Evolutionary conservation across 2,888 invertebrate species (phyloP), one percentile per base, ranked within the genome.

Genomic region (Synergus laeviventris): DNA sequence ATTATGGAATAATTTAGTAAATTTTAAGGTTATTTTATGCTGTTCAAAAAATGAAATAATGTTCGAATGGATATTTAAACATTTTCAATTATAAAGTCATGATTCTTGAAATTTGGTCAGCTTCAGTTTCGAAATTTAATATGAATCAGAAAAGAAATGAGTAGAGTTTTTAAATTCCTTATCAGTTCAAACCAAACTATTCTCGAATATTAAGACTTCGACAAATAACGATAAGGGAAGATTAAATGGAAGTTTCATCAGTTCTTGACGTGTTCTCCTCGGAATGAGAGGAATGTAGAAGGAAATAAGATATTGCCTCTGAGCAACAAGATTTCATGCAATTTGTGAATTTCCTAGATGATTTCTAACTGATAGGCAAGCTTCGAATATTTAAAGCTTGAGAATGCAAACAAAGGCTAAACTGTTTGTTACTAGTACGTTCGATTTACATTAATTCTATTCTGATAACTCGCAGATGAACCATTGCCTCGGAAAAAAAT

Each of bases 391-490:
- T 56, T 11, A 11, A 56, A 21, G 11, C 70, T 7, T 49, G 49
- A 7, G 24, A 31, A 45, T 31, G 9, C 45, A 11, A 70, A 70
- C 70, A 70, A 70, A 70, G 70, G 31, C 70, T 31, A 70, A 70
- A 70, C 49, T 70, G 70, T 70, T 70, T 70, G 70, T 70, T 49
- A 49, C 9, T 49, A 49, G 70, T 16, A 42, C 45, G 24, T 70
- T 49, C 31, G 31, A 70, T 49, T 49, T 70, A 45, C 45, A 70
- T 70, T 49, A 49, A 70, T 70, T 70, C 45, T 11, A 70, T 9
- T 31, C 49, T 70, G 70, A 70, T 70, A 70, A 70, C 45, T 70
- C 31, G 45, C 31, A 24, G 70, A 70, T 49, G 45, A 70, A 70
- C 70, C 42, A 70, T 9, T 70, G 49, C 9, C 45, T 70, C 45